A percentile compares a stretch with the other conserved stretches of the same genome.
phyloP scores from a whole-genome alignment of 2,888 invertebrate genomes.

The Seira sanloemensis region DNA sequence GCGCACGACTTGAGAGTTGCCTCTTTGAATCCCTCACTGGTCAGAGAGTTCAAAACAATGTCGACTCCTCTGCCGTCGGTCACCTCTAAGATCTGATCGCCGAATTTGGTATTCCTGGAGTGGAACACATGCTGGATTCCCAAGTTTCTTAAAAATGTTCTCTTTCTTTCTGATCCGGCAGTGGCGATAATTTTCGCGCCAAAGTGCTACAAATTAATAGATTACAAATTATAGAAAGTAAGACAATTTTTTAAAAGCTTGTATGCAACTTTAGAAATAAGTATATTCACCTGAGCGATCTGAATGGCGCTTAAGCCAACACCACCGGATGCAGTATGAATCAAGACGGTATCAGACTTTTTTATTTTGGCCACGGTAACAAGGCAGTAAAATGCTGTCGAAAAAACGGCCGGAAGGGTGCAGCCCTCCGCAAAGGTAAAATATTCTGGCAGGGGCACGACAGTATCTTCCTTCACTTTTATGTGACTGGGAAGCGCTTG shows the following conservation, averaged over 20 bases:
- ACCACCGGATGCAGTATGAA: constrained; percentile 68
- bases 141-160: constrained; percentile 50
- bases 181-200: constrained; percentile 63
- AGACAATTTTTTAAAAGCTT: too few relatives aligned
- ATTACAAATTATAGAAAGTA: too few relatives aligned
- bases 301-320: constrained; percentile 66
- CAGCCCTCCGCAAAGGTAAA: constrained; percentile 61
- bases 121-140: constrained; percentile 65
- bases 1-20: constrained; percentile 47
- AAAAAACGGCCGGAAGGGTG: constrained; percentile 61
- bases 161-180: constrained; percentile 62
- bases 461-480: constrained; percentile 44
- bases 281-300: too few relatives aligned
- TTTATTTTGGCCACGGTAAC: constrained; percentile 56
- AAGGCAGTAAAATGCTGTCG: constrained; percentile 62
- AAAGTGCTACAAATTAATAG: too few relatives aligned
- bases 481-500: constrained; percentile 63
- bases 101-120: constrained; percentile 61
- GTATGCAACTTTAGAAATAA: too few relatives aligned
- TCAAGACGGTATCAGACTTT: constrained; percentile 50
- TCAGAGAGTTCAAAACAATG: constrained; percentile 65
- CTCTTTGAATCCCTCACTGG: constrained; percentile 66
- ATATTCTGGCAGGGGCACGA: constrained; percentile 54
- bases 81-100: constrained; percentile 45
- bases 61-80: constrained; percentile 52